Evolutionary conservation across 2,888 invertebrate species (phyloP).

Genomic region (Dasypolia templi): DNA sequence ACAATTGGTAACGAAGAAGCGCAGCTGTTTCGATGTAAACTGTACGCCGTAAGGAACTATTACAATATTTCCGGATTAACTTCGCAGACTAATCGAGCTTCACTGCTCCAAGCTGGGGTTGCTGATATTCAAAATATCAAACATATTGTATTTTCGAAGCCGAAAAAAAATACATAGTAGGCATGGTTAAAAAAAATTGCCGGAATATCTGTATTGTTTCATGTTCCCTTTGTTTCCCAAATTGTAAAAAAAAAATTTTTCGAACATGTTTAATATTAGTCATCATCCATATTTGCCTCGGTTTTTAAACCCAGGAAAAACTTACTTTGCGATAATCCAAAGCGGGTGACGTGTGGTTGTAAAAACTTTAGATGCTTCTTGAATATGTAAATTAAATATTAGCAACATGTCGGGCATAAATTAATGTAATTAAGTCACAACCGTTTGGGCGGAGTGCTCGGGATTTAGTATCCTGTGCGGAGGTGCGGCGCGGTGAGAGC

Average conservation of each 20-base stretch:
- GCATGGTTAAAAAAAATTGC: too few relatives aligned
- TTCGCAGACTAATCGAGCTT: slow-evolving; percentile 7
- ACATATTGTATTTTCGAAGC: too few relatives aligned
- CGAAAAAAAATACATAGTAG: too few relatives aligned
- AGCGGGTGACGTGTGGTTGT: slow-evolving; percentile 29
- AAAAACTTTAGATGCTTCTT: slow-evolving; percentile 49
- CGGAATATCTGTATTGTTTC: slow-evolving; percentile 50
- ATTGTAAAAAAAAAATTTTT: slow-evolving; percentile 46
- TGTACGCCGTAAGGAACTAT: neutral
- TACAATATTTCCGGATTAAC: slow-evolving; percentile 19
- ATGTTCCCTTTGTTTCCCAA: slow-evolving; percentile 29
- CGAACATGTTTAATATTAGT: too few relatives aligned
- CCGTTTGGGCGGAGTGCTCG: slow-evolving; percentile 41
- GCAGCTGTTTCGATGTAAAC: neutral
- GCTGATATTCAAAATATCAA: too few relatives aligned
- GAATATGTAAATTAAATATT: slow-evolving; percentile 61
- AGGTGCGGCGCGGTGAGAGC: slow-evolving; percentile 32
- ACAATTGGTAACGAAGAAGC: neutral
- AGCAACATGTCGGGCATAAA: slow-evolving; percentile 52
- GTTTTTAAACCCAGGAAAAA: slow-evolving; percentile 37
- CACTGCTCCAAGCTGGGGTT: neutral
- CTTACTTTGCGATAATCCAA: slow-evolving; percentile 41
- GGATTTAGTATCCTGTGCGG: slow-evolving; percentile 63
- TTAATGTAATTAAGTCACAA: slow-evolving; percentile 62
- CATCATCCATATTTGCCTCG: too few relatives aligned